Evolutionary conservation across 2,888 invertebrate species (phyloP).

Genomic region (Trisateles emortualis): DNA sequence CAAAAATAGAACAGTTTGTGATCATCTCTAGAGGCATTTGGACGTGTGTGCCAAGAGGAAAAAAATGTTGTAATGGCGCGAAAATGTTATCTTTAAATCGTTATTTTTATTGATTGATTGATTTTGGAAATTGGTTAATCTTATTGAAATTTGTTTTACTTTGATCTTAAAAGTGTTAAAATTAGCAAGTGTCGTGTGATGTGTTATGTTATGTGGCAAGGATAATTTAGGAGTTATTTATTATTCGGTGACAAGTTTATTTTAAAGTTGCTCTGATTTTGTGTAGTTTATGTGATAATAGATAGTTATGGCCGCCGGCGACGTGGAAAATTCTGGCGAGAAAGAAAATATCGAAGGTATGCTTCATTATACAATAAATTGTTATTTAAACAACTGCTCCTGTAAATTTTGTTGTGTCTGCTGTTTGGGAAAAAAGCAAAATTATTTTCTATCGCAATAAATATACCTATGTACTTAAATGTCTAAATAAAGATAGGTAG

Average conservation of each 20-base stretch:
- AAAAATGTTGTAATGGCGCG: slow-evolving; percentile 56
- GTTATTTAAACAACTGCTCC: background rate
- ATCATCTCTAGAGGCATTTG: slow-evolving; percentile 60
- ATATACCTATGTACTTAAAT: too few species aligned
- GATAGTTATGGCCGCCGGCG: slow-evolving; percentile 58
- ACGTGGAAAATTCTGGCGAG: slow-evolving; percentile 49
- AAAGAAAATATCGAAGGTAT: slow-evolving; percentile 47
- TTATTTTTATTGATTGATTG: slow-evolving; percentile 29
- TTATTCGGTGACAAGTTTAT: slow-evolving; percentile 48
- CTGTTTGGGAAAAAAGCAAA: too few species aligned
- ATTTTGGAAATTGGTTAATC: slow-evolving; percentile 14
- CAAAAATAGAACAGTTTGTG: slow-evolving; percentile 80
- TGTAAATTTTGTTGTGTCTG: too few species aligned
- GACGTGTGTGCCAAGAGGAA: slow-evolving; percentile 64
- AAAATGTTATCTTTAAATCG: slow-evolving; percentile 48
- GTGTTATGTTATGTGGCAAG: slow-evolving; percentile 59
- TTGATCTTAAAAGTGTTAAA: slow-evolving; percentile 24
- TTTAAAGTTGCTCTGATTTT: slow-evolving; percentile 39
- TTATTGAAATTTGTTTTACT: slow-evolving; percentile 16
- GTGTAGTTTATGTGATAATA: slow-evolving; percentile 32
- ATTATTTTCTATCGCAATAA: too few species aligned
- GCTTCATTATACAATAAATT: slow-evolving; percentile 2
- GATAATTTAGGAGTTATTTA: slow-evolving; percentile 56
- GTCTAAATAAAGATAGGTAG: too few species aligned
- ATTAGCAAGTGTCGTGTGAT: slow-evolving; percentile 39